Evolutionary conservation across 1,140 invertebrate genomes (phyloP).

Genomic region (Hypsibius dujardini): DNA sequence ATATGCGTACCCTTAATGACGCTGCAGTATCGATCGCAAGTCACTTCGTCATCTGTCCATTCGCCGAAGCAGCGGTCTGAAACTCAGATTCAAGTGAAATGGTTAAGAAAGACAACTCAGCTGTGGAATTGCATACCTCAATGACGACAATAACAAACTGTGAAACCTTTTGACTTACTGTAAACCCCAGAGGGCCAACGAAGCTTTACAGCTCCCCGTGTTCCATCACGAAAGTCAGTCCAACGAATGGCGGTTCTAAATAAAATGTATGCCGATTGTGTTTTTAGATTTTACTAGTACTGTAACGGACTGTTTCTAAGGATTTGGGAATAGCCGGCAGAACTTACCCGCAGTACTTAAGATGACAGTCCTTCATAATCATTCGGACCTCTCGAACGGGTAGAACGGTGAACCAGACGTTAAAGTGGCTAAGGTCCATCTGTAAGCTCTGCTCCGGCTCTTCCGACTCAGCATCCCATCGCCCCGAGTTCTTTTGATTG

Average conservation of each 20-base stretch:
- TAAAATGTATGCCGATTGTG: too few relatives aligned
- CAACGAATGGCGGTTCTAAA: slow-evolving; percentile 30
- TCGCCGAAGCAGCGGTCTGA: slow-evolving; percentile 4
- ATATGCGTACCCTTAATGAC: neutral
- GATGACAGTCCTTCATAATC: slow-evolving; percentile 27
- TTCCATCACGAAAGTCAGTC: slow-evolving; percentile 33
- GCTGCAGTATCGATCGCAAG: slow-evolving; percentile 5
- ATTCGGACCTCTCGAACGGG: neutral
- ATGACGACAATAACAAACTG: too few relatives aligned
- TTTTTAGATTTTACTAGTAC: too few relatives aligned
- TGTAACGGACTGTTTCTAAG: too few relatives aligned
- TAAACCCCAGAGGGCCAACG: slow-evolving; percentile 33
- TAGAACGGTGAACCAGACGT: neutral
- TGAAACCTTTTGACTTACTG: slow-evolving; percentile 24
- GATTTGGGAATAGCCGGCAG: too few relatives aligned
- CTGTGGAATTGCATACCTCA: too few relatives aligned
- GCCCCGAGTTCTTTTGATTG: neutral
- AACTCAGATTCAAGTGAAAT: neutral
- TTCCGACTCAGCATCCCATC: neutral
- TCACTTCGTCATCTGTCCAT: slow-evolving; percentile 5
- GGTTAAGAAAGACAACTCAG: too few relatives aligned
- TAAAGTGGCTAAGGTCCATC: slow-evolving; percentile 5
- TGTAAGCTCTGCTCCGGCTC: neutral
- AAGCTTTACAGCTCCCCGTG: slow-evolving; percentile 31
- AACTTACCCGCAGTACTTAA: slow-evolving; percentile 30